Conservation (phyloP, 2,888 invertebrate species). For the Epinotia nisella region DNA sequence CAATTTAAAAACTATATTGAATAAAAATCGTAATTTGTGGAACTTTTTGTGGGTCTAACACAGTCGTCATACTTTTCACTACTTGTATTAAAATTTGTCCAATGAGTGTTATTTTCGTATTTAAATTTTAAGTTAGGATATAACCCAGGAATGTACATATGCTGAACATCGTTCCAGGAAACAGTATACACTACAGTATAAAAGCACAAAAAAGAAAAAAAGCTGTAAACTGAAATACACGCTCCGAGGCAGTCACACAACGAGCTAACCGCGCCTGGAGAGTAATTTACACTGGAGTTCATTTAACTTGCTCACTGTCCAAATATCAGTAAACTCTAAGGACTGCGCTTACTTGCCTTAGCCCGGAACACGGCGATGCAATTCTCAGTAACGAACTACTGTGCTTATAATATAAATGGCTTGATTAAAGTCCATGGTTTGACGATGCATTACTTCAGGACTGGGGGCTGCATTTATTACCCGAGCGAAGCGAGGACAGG, state of each 20-base stretch:
- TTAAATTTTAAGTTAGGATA: too few species aligned
- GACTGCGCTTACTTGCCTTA: conserved; percentile 76
- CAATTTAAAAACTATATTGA: too few species aligned
- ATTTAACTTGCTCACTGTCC: conserved; percentile 81
- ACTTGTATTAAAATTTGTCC: too few species aligned
- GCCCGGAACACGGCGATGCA: conserved; percentile 77
- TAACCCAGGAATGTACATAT: too few species aligned
- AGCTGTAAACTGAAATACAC: neutral
- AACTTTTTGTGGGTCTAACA: too few species aligned
- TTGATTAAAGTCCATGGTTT: conserved; percentile 50
- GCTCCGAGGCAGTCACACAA: conserved; percentile 66
- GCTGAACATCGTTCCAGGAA: neutral
- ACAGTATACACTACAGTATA: neutral
- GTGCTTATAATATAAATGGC: conserved; percentile 62
- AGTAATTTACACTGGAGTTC: conserved; percentile 82
- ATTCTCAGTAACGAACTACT: conserved; percentile 74
- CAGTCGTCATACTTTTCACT: too few species aligned
- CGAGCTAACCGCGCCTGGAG: conserved; percentile 77
- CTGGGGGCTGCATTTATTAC: conserved; percentile 7
- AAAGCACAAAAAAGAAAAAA: neutral
- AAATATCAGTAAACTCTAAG: conserved; percentile 78
- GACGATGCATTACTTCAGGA: neutral
- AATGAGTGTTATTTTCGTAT: too few species aligned
- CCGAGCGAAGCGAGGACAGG: neutral
- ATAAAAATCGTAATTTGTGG: too few species aligned